phyloP scores from a whole-genome alignment of 2,113 vertebrate genomes.

The Macquaria australasica region DNA sequence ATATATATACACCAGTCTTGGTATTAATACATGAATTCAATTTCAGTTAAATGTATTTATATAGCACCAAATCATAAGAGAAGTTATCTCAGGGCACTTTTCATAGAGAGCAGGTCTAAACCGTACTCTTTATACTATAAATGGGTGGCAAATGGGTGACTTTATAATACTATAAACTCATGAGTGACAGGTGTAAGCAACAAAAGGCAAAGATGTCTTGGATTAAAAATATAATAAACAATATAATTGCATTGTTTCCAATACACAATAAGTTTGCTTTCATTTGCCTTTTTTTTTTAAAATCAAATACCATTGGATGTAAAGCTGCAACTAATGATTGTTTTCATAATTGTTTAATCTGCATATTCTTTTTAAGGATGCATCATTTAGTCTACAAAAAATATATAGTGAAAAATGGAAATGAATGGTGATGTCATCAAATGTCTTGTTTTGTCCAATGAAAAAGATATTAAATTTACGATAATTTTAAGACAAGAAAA shows the following conservation, averaged over 20 bases:
- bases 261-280: background rate
- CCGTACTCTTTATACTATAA: too few species aligned
- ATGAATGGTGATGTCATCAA: background rate
- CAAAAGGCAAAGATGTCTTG: background rate
- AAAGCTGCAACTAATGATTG: too few species aligned
- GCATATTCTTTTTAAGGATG: too few species aligned
- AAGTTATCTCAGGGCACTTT: too few species aligned
- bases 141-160: too few species aligned
- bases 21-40: background rate
- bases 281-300: background rate
- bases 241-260: background rate
- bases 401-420: background rate
- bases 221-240: background rate
- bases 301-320: background rate
- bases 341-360: background rate
- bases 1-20: background rate
- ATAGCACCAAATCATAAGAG: too few species aligned
- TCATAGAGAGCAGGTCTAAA: too few species aligned
- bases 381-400: background rate
- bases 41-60: too few species aligned
- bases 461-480: too few species aligned
- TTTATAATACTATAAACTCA: background rate
- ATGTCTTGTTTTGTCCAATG: background rate
- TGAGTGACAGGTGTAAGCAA: background rate
- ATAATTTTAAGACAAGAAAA: background rate